Evolutionary conservation across 2,888 invertebrate species (phyloP), one percentile per base, ranked within the genome.

Genomic region (Papilio gigon): DNA sequence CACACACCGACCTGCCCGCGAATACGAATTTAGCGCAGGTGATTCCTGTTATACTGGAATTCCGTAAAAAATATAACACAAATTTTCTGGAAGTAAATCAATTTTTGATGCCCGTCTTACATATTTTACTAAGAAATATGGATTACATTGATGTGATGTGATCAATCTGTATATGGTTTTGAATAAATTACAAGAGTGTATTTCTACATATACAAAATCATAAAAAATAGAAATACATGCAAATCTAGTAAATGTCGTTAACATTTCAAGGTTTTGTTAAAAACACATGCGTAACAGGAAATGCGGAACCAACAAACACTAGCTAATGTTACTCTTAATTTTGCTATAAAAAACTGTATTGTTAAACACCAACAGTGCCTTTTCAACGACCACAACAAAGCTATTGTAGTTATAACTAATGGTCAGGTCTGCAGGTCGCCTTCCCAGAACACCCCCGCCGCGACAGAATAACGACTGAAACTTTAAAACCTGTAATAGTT

Each of bases 401-500:
- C 77, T 73, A 74, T 83, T 84, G 85, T 86, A 75, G 73, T 42
- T 72, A 77, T 84, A 87, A 90, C 89, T 89, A 89, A 90, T 90
- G 84, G 82, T 72, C 72, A 60, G 76, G 73, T 80, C 80, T 77
- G 75, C 77, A 73, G 64, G 71, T 71, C 70, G 67, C 40, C 79
- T 88, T 86, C 87, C 76, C 71, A 80, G 89, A 87, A 88, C 78
- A 74, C 77, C 82, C 89, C 89, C 78, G 85, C 76, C 62, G 87
- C 70, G 87, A 74, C 73, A 74, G 73, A 78, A 82, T 78, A 80
- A 81, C 76, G 72, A 80, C 77, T 77, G 78, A 75, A 80, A 82
- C 81, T 81, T 84, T 81, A 82, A 83, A 80, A 72, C 74, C 75
- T 82, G 80, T 84, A 82, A 82, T 79, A 75, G 76, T 70, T 69